phyloP scores from a whole-genome alignment of 1,140 invertebrate genomes.

The Apis laboriosa region DNA sequence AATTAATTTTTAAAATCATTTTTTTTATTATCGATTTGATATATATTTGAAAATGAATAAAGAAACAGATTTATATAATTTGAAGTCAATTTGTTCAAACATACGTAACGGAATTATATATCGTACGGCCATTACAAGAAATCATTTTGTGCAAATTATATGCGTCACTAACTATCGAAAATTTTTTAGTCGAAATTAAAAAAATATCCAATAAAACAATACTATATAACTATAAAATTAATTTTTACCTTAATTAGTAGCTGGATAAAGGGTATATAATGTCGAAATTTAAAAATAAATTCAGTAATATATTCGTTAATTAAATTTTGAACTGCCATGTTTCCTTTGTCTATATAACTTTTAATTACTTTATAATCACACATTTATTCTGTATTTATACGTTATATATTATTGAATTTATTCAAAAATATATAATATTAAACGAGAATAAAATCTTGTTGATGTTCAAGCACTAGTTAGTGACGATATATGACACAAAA shows the following conservation, averaged over 20 bases:
- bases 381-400: background rate
- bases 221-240: background rate
- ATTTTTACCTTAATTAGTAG: background rate
- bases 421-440: background rate
- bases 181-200: background rate
- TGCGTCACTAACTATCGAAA: background rate
- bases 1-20: background rate
- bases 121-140: slow-evolving; percentile 46
- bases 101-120: slow-evolving; percentile 22
- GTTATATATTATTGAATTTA: no score
- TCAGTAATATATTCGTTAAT: background rate
- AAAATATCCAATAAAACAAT: no score
- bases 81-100: slow-evolving; percentile 25
- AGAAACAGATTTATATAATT: slow-evolving; percentile 17
- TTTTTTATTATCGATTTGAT: background rate
- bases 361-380: background rate
- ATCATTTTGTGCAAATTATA: slow-evolving; percentile 22
- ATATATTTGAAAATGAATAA: slow-evolving; percentile 1
- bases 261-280: background rate
- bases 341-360: background rate
- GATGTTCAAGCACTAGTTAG: slow-evolving; percentile 1
- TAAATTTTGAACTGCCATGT: background rate
- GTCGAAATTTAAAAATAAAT: no score
- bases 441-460: background rate
- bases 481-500: background rate